Evolutionary conservation across 2,113 vertebrate genomes (phyloP).

Genomic region (Zingel zingel): DNA sequence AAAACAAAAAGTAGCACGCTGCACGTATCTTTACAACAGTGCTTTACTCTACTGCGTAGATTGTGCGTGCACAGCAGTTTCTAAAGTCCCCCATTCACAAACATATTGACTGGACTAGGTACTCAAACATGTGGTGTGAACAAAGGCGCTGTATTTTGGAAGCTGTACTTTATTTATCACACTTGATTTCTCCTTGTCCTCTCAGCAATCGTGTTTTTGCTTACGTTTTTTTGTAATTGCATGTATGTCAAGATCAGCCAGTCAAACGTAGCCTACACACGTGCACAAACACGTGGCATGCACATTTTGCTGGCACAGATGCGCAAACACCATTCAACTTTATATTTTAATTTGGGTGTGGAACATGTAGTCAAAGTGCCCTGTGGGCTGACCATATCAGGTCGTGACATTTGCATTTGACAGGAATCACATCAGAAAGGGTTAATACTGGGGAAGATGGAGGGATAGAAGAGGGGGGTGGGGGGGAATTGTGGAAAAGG

Average conservation of each 20-base stretch:
- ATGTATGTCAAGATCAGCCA: constrained; percentile 58
- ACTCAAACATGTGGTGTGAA: constrained; percentile 40
- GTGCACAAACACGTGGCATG: not conserved
- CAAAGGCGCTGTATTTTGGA: constrained; percentile 30
- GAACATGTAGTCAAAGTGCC: constrained; percentile 73
- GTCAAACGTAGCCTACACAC: constrained; percentile 29
- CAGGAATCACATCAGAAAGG: constrained; percentile 84
- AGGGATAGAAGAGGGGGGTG: constrained; percentile 53
- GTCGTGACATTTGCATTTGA: constrained; percentile 88
- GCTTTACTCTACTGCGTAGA: not conserved
- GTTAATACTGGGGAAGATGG: constrained; percentile 85
- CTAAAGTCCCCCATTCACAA: constrained; percentile 21
- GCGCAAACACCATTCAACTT: constrained; percentile 41
- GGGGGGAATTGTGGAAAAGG: constrained; percentile 77
- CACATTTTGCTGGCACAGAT: constrained; percentile 22
- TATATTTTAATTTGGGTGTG: constrained; percentile 69
- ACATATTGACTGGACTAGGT: constrained; percentile 49
- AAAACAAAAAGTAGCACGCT: not conserved
- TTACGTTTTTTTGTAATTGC: constrained; percentile 60
- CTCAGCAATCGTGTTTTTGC: constrained; percentile 51
- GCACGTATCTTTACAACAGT: not conserved
- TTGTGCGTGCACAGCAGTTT: constrained; percentile 50
- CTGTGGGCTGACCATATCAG: constrained; percentile 85
- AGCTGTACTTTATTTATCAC: constrained; percentile 56
- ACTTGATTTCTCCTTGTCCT: constrained; percentile 57